Evolutionary conservation across 2,888 invertebrate species (phyloP), one percentile per base, ranked within the genome.

Genomic region (Julus scanicus): DNA sequence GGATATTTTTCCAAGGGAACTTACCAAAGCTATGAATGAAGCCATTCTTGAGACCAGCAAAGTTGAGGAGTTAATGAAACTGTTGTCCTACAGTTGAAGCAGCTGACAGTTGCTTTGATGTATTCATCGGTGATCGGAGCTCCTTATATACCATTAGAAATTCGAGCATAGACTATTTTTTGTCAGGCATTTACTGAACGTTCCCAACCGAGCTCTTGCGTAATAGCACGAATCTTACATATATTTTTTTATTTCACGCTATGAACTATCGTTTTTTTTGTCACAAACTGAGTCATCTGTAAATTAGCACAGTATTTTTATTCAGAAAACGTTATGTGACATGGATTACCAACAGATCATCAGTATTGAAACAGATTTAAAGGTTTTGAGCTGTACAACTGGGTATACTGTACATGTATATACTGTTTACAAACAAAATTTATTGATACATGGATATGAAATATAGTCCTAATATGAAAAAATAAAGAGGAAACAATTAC

Each of bases 231-330:
- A 3, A 37, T 80, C 37, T 37, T 71, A 29, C 9, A 20, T 37
- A 37, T 39, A 44, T 44, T 44, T 37, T 37, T 80, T 80, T 37
- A 13, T 37, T 80, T 37, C 71, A 80, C 80, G 80, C 80, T 39
- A 15, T 80, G 4, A 80, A 80, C 37, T 80, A 3, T 37, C 13
- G 29, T 71, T 80, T 80, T 80, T 80, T 80, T 37, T 80, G 29
- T 37, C 29, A 15, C 11, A 80, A 37, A 80, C 37, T 80, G 80
- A 80, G 80, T 80, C 80, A 80, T 11, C 80, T 37, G 6, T 80
- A 80, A 80, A 80, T 80, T 80, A 80, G 80, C 37, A 37, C 80
- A 80, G 13, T 80, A 37, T 80, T 80, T 80, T 80, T 80, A 80
- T 11, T 80, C 11, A 15, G 3, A 80, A 37, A 80, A 39, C 39